Evolutionary conservation across 1,140 invertebrate genomes (phyloP).

Genomic region (Rhagoletis zephyria): DNA sequence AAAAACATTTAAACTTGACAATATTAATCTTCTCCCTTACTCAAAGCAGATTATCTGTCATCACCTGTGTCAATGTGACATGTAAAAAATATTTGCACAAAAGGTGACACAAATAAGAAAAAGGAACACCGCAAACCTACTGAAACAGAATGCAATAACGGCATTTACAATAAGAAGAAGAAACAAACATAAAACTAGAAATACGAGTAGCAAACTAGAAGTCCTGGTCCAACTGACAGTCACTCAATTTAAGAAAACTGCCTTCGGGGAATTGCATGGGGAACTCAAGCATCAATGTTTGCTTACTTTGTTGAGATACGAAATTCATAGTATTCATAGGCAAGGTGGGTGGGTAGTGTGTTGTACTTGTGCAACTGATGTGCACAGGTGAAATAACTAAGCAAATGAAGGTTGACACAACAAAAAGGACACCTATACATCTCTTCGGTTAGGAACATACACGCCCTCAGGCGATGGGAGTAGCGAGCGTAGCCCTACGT

Average conservation of each 20-base stretch:
- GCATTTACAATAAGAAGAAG: neutral
- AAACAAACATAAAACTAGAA: constrained; percentile 5
- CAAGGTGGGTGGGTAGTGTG: neutral
- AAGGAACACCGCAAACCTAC: neutral
- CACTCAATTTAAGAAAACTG: constrained; percentile 35
- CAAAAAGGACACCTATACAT: neutral
- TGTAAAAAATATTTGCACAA: too few species aligned
- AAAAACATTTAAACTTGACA: too few species aligned
- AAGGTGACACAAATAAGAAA: neutral
- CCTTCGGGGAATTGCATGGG: neutral
- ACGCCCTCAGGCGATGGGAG: neutral
- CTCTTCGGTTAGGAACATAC: neutral
- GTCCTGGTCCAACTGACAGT: constrained; percentile 1
- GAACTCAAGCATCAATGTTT: constrained; percentile 43
- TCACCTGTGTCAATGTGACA: too few species aligned
- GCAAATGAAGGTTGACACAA: constrained; percentile 38
- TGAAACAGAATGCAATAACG: neutral
- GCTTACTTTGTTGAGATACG: neutral
- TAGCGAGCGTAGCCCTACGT: neutral
- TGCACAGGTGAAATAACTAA: constrained; percentile 11
- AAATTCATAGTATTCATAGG: neutral
- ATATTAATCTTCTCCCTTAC: too few species aligned
- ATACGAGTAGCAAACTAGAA: neutral
- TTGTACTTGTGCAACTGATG: neutral
- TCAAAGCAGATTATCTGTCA: too few species aligned